These are phyloP conservation scores for Stratiolaelaps scimitus DNA, from an alignment of 1,140 invertebrate genomes.

Conservation along the genomic window DNA sequence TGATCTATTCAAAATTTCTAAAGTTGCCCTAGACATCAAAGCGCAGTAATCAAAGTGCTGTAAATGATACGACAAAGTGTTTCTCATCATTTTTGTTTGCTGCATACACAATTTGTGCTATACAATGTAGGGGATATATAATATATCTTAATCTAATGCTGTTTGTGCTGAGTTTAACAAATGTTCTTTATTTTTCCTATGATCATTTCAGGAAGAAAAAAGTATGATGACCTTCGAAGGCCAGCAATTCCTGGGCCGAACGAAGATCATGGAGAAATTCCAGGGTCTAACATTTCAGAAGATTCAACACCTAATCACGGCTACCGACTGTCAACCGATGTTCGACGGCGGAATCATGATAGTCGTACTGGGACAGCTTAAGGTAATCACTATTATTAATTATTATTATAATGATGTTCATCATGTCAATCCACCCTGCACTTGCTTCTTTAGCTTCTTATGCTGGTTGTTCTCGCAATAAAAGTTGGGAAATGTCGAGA, in stretches of 20 bases:
- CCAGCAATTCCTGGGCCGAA: conserved; percentile 70
- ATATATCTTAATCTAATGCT: too few species aligned
- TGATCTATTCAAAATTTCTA: too few species aligned
- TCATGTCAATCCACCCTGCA: background rate
- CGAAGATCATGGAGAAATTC: conserved; percentile 45
- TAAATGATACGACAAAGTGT: too few species aligned
- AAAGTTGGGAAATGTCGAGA: background rate
- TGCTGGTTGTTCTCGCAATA: background rate
- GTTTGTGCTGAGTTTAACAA: too few species aligned
- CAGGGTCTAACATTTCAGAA: conserved; percentile 78
- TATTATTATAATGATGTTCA: conserved; percentile 20
- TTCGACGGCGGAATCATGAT: conserved; percentile 86
- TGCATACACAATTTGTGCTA: too few species aligned
- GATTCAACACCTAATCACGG: conserved; percentile 75
- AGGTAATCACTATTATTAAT: conserved; percentile 62
- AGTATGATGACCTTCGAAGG: conserved; percentile 94
- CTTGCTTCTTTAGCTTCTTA: background rate
- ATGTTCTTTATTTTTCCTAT: conserved; percentile 30
- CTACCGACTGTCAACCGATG: conserved; percentile 87
- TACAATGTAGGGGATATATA: too few species aligned
- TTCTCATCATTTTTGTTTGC: too few species aligned
- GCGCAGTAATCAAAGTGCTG: too few species aligned
- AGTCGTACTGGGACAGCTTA: conserved; percentile 77
- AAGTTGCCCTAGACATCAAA: too few species aligned
- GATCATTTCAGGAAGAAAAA: conserved; percentile 57